These are phyloP conservation scores for Microplitis demolitor DNA, from an alignment of 1,140 invertebrate genomes.

Conservation along the genomic window DNA sequence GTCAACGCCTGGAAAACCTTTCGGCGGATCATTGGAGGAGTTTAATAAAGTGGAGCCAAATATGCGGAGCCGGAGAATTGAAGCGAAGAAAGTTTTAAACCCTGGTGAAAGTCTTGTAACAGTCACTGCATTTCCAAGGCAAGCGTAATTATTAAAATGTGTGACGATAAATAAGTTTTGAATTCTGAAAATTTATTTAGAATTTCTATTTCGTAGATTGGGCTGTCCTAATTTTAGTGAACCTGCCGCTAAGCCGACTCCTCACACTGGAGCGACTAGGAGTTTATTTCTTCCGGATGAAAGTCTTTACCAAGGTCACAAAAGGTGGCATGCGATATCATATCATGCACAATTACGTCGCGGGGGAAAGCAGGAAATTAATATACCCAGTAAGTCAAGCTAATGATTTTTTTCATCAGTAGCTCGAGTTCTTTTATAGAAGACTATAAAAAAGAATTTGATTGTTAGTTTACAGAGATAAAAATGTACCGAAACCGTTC, in stretches of 20 bases:
- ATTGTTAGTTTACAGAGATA: conserved; percentile 84
- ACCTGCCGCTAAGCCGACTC: conserved; percentile 73
- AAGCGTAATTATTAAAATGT: not conserved
- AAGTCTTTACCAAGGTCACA: conserved; percentile 91
- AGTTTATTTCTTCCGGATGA: conserved; percentile 96
- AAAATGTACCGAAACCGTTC: conserved; percentile 76
- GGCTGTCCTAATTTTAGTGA: conserved; percentile 89
- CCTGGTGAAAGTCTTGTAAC: conserved; percentile 86
- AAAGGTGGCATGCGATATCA: conserved; percentile 92
- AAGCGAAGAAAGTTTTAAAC: conserved; percentile 78
- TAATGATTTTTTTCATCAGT: conserved; percentile 94
- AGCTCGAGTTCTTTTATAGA: conserved; percentile 69
- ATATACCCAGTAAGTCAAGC: conserved; percentile 90
- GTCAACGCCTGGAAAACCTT: conserved; percentile 96
- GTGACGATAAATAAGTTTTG: no score
- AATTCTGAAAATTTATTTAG: no score
- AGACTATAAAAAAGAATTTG: conserved; percentile 80
- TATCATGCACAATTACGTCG: conserved; percentile 89
- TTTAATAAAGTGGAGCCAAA: conserved; percentile 98
- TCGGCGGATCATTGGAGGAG: conserved; percentile 89
- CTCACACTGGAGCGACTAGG: conserved; percentile 74
- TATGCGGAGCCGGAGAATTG: conserved; percentile 88
- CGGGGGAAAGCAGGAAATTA: conserved; percentile 94
- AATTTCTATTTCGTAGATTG: conserved; percentile 65
- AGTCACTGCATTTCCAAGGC: conserved; percentile 92